Evolutionary conservation across 1,140 invertebrate species (phyloP).

Genomic region (Magallana gigas): DNA sequence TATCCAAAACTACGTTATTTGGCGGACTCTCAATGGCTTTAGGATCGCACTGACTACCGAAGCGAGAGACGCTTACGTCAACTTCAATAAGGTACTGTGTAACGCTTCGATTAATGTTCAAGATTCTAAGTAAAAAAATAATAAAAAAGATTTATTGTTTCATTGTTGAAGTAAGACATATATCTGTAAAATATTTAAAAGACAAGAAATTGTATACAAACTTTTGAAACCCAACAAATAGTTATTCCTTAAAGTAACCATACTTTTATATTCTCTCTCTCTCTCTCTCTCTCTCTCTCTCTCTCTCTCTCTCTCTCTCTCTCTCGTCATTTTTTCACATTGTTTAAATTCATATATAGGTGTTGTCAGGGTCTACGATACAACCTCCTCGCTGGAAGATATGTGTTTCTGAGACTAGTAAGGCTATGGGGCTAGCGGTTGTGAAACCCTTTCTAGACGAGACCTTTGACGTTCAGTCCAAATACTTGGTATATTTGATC

Average conservation of each 20-base stretch:
- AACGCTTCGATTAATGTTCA: not conserved
- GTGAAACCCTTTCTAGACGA: constrained; percentile 56
- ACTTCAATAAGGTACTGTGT: constrained; percentile 40
- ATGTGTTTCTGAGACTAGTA: constrained; percentile 47
- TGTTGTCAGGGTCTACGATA: constrained; percentile 43
- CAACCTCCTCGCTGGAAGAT: constrained; percentile 53
- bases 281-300: not conserved
- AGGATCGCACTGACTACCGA: not conserved
- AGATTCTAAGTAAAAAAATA: no score
- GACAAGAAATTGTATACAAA: no score
- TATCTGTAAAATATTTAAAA: no score
- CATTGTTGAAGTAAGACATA: no score
- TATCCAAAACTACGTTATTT: constrained; percentile 51
- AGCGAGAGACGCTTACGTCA: constrained; percentile 25
- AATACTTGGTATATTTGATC: constrained; percentile 35
- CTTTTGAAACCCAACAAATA: no score
- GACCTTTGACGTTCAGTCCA: constrained; percentile 54
- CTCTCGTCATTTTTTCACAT: not conserved
- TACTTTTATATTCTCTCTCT: no score
- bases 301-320: not conserved
- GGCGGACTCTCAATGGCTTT: constrained; percentile 34
- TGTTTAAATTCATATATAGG: constrained; percentile 30
- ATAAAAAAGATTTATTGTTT: no score
- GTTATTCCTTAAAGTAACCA: no score
- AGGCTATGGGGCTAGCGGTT: constrained; percentile 49